A percentile compares a stretch with the other conserved stretches of the same genome.
These are phyloP conservation scores for Chlamydotis undulata DNA, from an alignment of 2,113 vertebrate species.

Conservation along the genomic window DNA sequence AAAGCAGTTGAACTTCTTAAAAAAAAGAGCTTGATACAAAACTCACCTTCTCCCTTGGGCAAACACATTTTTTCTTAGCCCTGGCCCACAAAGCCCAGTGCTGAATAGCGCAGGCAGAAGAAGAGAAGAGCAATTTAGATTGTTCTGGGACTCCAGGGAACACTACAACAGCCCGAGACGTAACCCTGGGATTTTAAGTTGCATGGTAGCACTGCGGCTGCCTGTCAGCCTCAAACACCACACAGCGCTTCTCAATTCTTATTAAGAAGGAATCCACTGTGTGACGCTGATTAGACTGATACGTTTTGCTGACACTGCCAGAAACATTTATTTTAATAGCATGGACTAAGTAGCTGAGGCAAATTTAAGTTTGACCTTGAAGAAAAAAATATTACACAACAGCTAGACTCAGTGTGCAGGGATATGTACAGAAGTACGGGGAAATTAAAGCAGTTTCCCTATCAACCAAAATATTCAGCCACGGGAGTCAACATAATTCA, in stretches of 20 bases:
- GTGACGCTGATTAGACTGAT: not conserved
- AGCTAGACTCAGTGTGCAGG: not conserved
- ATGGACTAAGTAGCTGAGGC: not conserved
- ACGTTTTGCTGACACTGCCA: not conserved
- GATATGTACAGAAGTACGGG: not conserved
- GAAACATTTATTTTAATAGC: not conserved
- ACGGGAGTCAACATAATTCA: accelerated
- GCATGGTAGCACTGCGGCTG: not conserved
- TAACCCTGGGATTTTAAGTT: not conserved
- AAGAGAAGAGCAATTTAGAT: not conserved
- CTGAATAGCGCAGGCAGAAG: not conserved
- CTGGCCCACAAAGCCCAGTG: not conserved
- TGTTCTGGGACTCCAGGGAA: not conserved
- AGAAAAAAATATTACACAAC: not conserved
- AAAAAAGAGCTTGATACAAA: not conserved
- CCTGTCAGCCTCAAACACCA: not conserved
- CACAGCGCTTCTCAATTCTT: not conserved
- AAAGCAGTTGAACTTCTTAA: not conserved
- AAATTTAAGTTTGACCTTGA: not conserved
- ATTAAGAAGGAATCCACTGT: not conserved
- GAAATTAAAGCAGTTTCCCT: not conserved
- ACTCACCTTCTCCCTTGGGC: not conserved
- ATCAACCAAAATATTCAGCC: not conserved
- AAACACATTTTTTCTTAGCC: not conserved
- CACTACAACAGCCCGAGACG: accelerated